Evolutionary conservation across 2,888 invertebrate species (phyloP), one percentile per base, ranked within the genome.

Genomic region (Pachydiplax longipennis): DNA sequence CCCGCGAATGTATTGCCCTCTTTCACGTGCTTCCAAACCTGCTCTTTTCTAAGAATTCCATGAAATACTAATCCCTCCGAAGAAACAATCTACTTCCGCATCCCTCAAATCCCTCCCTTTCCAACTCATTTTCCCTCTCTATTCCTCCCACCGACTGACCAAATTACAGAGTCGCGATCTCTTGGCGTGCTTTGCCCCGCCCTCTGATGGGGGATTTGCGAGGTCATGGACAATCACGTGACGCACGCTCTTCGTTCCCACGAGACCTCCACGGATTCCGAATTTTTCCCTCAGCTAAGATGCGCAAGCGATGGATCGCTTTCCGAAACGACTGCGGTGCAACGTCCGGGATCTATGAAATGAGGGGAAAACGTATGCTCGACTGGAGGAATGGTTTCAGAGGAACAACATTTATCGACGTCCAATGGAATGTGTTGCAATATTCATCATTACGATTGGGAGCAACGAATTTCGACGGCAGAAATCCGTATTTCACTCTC

Each of bases 111-210:
- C 22, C 44, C 6, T 18, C 81, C 81, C 81, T 15, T 18, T 61
- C 48, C 44, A 10, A 31, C 25, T 8, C 31, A 35, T 37, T 2
- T 37, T 58, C 37, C 82, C 61, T 35, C 37, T 35, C 53, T 37
- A 58, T 58, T 31, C 58, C 58, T 44, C 58, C 58, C 35, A 2
- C 22, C 35, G 58, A 58, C 83, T 83, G 83, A 83, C 83, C 87
- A 87, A 87, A 87, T 87, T 87, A 87, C 61, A 87, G 87, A 40
- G 87, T 65, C 61, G 35, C 53, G 58, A 83, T 37, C 61, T 61
- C 53, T 53, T 83, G 83, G 53, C 83, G 35, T 12, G 35, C 58
- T 13, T 31, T 58, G 83, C 35, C 58, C 58, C 83, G 35, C 53
- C 35, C 35, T 44, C 22, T 40, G 44, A n/a, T 15, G 40, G n/a